Evolutionary conservation across 2,888 invertebrate species (phyloP), one percentile per base, ranked within the genome.

Genomic region (Ophion costatus): DNA sequence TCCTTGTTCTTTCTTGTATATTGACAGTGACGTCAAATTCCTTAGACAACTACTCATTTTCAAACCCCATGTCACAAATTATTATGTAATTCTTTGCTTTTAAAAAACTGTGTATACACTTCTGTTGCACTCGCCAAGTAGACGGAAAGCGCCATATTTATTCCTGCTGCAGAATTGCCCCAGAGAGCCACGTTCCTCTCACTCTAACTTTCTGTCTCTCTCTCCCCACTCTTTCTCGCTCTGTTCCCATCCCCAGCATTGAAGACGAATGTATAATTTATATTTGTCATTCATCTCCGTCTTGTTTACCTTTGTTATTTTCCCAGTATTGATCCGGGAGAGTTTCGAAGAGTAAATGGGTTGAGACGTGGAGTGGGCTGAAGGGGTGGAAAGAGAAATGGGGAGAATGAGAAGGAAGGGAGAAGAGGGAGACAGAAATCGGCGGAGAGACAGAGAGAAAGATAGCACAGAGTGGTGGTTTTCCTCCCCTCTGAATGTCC

Each of bases 271-370:
- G 89, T 90, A 91, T 91, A 91, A 91, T 92, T 91, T 90, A 91
- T 91, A 90, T 90, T 90, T 91, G 91, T 90, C 91, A 91, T 91
- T 90, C 91, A 91, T 91, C 89, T 90, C 90, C 88, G 89, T 90
- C 91, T 90, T 91, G 90, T 91, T 92, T 92, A 91, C 90, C 91
- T 91, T 91, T 92, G 91, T 91, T 91, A 91, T 91, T 90, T 90
- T 89, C 90, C 89, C 81, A 81, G 90, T 92, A 92, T 92, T 91
- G 92, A 91, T 92, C 91, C 90, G 80, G 67, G 79, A 85, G 80
- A 80, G 88, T 89, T 89, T 85, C 88, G 85, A 87, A 89, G 89
- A 89, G 89, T 87, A 88, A 89, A 89, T 88, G 89, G 89, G 88
- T 88, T 88, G 88, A 86, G 88, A 63, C 80, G 77, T 45, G 61